Evolutionary conservation across 2,797 vertebrate genomes (phyloP).

Genomic region (Karalla daura): DNA sequence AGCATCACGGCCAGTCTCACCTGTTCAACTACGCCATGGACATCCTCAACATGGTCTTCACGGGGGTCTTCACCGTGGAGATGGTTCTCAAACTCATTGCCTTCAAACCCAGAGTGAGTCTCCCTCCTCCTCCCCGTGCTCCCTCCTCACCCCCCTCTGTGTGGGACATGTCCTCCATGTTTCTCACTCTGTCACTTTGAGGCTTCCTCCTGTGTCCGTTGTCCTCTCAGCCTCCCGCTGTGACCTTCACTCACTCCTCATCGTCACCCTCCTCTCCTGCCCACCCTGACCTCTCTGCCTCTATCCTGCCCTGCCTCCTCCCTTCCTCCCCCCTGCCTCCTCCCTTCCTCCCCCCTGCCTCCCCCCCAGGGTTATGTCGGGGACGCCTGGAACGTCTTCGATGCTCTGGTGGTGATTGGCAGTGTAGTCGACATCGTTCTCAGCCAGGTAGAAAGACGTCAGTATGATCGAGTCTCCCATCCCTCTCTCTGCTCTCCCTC

Average conservation of each 20-base stretch:
- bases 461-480: conserved; percentile 72
- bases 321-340: conserved; percentile 13
- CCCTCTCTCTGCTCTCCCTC: conserved; percentile 36
- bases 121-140: conserved; percentile 7
- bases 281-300: conserved; percentile 34
- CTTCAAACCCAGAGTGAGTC: conserved; percentile 95
- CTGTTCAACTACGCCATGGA: conserved; percentile 98
- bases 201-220: conserved; percentile 7
- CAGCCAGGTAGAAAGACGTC: conserved; percentile 93
- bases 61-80: conserved; percentile 97
- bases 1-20: conserved; percentile 97
- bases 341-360: conserved; percentile 63
- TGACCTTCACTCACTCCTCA: conserved; percentile 21
- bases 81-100: conserved; percentile 98
- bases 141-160: background rate
- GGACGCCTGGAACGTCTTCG: conserved; percentile 99
- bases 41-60: conserved; percentile 99
- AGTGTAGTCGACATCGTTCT: conserved; percentile 99
- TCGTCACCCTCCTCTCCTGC: conserved; percentile 17
- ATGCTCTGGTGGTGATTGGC: conserved; percentile 99
- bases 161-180: too few relatives aligned
- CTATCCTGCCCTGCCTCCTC: conserved; percentile 21
- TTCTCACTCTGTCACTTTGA: too few relatives aligned
- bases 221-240: conserved; percentile 4
- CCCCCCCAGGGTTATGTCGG: conserved; percentile 96